A percentile compares a stretch with the other conserved stretches of the same genome.
These are phyloP conservation scores for Bactericera cockerelli DNA, from an alignment of 1,140 invertebrate species.

Conservation along the genomic window DNA sequence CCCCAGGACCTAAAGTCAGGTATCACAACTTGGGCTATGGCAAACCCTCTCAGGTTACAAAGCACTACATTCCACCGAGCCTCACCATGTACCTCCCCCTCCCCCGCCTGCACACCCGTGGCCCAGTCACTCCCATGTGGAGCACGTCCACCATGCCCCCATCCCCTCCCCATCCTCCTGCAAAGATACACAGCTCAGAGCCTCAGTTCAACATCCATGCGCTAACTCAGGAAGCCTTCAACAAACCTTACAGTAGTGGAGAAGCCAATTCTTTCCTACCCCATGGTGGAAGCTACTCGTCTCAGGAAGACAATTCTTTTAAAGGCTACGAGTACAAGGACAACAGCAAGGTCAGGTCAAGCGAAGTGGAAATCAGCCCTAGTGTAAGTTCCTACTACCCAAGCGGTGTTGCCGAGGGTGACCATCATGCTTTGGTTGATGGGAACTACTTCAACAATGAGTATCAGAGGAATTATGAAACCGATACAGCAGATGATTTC, in stretches of 20 bases:
- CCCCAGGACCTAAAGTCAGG: constrained; percentile 18
- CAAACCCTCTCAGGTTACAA: neutral
- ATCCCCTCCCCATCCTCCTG: too few relatives aligned
- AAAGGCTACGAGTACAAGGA: too few relatives aligned
- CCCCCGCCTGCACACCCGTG: neutral
- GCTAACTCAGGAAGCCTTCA: neutral
- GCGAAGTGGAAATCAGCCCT: neutral
- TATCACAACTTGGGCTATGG: constrained; percentile 24
- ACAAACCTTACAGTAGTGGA: neutral
- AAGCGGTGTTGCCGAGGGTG: neutral
- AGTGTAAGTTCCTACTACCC: neutral
- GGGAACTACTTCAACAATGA: neutral
- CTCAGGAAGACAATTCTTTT: neutral
- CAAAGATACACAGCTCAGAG: neutral
- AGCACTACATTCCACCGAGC: neutral
- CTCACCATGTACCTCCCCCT: neutral
- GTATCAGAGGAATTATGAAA: neutral
- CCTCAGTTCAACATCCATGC: constrained; percentile 2
- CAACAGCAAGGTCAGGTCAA: neutral
- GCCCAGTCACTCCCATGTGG: neutral
- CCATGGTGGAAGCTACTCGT: neutral
- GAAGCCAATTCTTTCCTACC: neutral
- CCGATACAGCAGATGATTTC: neutral
- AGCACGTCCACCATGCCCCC: neutral
- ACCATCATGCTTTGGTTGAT: neutral